A percentile compares a stretch with the other conserved stretches of the same genome.
Conservation (phyloP, 2,113 vertebrate species). For the Dendropsophus ebraccatus region DNA sequence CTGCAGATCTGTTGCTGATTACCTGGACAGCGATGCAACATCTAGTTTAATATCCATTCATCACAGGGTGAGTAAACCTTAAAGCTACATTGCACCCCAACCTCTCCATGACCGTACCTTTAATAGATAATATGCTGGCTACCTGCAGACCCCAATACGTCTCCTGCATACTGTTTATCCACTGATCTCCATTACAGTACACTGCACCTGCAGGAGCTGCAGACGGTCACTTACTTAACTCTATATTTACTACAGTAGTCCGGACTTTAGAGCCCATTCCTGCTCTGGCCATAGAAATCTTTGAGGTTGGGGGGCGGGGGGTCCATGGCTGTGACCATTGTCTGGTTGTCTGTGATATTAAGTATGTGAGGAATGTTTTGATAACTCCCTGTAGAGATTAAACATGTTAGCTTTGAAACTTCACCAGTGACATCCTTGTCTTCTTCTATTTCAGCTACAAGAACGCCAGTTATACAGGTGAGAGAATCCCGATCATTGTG, state of each 20-base stretch:
- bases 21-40: conserved; percentile 75
- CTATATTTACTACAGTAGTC: too few species aligned
- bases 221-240: too few species aligned
- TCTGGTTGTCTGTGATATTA: too few species aligned
- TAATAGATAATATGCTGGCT: not conserved
- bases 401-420: not conserved
- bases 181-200: not conserved
- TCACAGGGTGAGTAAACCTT: conserved; percentile 75
- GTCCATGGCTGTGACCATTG: not conserved
- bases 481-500: conserved; percentile 22
- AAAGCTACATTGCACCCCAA: not conserved
- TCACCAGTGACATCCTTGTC: not conserved
- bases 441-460: conserved; percentile 75
- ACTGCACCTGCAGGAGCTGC: too few species aligned
- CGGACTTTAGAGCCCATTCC: too few species aligned
- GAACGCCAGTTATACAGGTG: conserved; percentile 90
- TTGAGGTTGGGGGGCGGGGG: too few species aligned
- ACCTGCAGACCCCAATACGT: not conserved
- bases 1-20: conserved; percentile 74
- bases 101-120: not conserved
- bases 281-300: too few species aligned
- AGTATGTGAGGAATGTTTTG: too few species aligned
- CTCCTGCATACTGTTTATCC: not conserved
- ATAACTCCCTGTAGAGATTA: not conserved
- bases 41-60: conserved; percentile 85